phyloP scores from a whole-genome alignment of 1,140 invertebrate genomes.

The Streblospio benedicti region DNA sequence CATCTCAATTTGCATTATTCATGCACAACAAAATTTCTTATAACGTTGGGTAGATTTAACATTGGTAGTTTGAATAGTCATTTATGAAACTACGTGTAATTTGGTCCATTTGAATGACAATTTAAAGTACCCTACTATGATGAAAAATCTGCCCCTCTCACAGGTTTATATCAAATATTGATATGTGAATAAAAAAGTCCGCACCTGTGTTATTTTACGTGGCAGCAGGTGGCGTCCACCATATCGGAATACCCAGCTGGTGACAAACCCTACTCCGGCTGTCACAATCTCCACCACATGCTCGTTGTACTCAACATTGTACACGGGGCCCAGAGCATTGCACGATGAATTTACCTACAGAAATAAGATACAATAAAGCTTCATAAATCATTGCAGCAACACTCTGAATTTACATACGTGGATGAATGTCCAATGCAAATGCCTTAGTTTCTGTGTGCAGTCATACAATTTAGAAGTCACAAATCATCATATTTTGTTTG shows the following conservation, averaged over 20 bases:
- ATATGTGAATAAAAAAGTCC: neutral
- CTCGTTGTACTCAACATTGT: conserved; percentile 32
- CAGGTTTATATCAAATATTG: neutral
- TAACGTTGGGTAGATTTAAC: too few species aligned
- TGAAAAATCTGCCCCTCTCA: too few species aligned
- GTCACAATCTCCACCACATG: conserved; percentile 37
- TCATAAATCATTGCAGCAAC: neutral
- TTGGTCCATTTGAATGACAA: too few species aligned
- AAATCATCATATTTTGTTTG: too few species aligned
- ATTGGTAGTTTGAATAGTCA: too few species aligned
- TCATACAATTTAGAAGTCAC: conserved; percentile 29
- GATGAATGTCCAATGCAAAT: neutral
- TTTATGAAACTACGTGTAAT: too few species aligned
- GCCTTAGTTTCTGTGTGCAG: conserved; percentile 15
- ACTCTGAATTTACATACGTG: neutral
- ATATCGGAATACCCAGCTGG: conserved; percentile 39
- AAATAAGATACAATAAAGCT: conserved; percentile 12
- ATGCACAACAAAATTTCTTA: too few species aligned
- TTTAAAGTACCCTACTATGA: too few species aligned
- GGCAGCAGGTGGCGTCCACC: conserved; percentile 40
- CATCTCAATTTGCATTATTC: too few species aligned
- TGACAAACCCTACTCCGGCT: conserved; percentile 33
- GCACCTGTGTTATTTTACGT: conserved; percentile 18
- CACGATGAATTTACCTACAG: conserved; percentile 38
- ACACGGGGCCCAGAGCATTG: conserved; percentile 27